Conservation (phyloP, 2,888 invertebrate species). For the Phragmatobia fuliginosa region DNA sequence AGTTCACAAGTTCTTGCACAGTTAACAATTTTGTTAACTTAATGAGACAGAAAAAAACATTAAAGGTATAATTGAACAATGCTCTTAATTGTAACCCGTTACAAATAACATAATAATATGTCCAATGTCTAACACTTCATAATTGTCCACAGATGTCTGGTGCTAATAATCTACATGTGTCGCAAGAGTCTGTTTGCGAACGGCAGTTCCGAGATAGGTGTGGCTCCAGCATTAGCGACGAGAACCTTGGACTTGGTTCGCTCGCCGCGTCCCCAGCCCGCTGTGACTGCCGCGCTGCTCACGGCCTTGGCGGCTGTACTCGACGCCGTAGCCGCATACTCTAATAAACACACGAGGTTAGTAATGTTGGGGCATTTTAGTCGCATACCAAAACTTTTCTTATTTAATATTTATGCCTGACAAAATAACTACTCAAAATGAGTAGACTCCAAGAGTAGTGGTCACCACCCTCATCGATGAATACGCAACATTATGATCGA, state of each 20-base stretch:
- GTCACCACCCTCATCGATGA: too few relatives aligned
- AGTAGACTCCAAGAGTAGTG: too few relatives aligned
- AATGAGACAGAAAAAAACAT: too few relatives aligned
- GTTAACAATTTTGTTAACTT: too few relatives aligned
- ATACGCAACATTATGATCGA: too few relatives aligned
- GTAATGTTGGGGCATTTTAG: not conserved
- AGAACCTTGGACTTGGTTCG: slow-evolving; percentile 83
- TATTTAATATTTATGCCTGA: too few relatives aligned
- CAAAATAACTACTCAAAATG: too few relatives aligned
- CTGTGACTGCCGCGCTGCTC: slow-evolving; percentile 62
- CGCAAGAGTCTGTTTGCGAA: slow-evolving; percentile 90
- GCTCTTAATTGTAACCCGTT: too few relatives aligned
- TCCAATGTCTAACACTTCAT: not conserved
- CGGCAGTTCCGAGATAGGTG: slow-evolving; percentile 74
- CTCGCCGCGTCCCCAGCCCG: slow-evolving; percentile 86
- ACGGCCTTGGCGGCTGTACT: slow-evolving; percentile 73
- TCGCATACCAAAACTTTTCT: not conserved
- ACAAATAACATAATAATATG: not conserved
- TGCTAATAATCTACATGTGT: slow-evolving; percentile 94
- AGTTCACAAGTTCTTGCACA: too few relatives aligned
- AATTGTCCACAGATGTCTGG: slow-evolving; percentile 89
- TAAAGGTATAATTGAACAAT: too few relatives aligned
- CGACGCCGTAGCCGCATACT: slow-evolving; percentile 63
- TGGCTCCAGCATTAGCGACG: slow-evolving; percentile 86
- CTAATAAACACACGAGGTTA: slow-evolving; percentile 63